Conservation (phyloP, 2,113 vertebrate genomes). For the Thymallus thymallus region DNA sequence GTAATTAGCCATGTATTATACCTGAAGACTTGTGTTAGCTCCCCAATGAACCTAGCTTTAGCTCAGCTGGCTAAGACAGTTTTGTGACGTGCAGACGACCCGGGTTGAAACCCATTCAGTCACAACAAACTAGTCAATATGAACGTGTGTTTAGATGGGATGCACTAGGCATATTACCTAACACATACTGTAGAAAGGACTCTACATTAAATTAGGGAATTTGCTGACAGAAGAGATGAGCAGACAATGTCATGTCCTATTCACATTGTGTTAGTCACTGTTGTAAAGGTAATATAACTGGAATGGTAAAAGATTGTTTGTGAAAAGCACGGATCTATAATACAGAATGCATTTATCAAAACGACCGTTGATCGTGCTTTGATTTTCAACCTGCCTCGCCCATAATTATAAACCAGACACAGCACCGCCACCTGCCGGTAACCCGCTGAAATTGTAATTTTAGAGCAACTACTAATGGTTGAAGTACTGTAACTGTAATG, state of each 20-base stretch:
- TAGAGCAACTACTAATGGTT: background rate
- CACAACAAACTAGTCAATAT: too few relatives aligned
- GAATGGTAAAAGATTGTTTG: background rate
- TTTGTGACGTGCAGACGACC: too few relatives aligned
- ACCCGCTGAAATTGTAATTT: background rate
- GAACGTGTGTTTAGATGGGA: too few relatives aligned
- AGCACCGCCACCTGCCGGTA: slow-evolving; percentile 53
- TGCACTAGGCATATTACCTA: too few relatives aligned
- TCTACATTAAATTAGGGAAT: too few relatives aligned
- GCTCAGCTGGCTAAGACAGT: too few relatives aligned
- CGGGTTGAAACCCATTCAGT: too few relatives aligned
- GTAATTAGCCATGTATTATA: too few relatives aligned
- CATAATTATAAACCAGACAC: slow-evolving; percentile 10
- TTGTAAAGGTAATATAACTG: background rate
- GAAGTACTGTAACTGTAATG: background rate
- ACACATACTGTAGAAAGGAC: too few relatives aligned
- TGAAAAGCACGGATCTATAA: background rate
- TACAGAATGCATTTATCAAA: background rate
- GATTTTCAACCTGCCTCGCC: background rate
- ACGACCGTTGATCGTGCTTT: background rate
- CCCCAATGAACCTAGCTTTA: too few relatives aligned
- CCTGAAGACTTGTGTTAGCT: too few relatives aligned
- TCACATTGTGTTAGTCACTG: background rate
- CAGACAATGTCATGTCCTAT: background rate
- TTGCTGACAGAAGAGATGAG: background rate